Base-by-base conservation (phyloP, 1,140 invertebrate genomes). In the Papilio machaon region DNA sequence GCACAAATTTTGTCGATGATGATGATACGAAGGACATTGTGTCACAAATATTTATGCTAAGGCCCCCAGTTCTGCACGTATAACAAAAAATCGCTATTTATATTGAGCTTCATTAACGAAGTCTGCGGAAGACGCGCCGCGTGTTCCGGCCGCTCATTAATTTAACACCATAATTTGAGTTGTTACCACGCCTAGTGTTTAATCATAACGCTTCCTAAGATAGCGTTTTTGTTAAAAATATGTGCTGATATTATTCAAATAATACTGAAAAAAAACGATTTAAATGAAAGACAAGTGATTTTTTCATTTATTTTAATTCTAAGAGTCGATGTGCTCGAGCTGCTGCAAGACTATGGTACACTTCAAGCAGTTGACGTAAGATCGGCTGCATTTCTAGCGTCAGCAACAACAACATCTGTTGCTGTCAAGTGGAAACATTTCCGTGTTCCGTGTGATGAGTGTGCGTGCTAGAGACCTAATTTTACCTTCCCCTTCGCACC, bases 121-220 rank as follows among this genome's bases (percentile, higher is more conserved):
- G 4, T 38, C n/a, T 38, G 64, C 23, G 30, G 23, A 67, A 70
- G 64, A 70, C 30, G 13, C 64, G 64, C 23, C 64, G 64, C 64
- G 13, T 70, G 23, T 35, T 35, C 64, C 30, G 64, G 23, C 2
- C 19, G 19, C 9, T 64, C 64, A 35, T 67, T 67, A 67, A 67
- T 70, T 35, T 35, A 38, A 35, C 13, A 70, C 11, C 64, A 70
- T 70, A 35, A 70, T 70, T 70, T 19, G 30, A 70, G 11, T 70
- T 70, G 64, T 70, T 70, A 70, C 15, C 64, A 70, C 64, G 64
- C 64, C 64, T 30, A 15, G 30, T 15, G 64, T 70, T 70, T 70
- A 70, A 70, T 35, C 30, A 15, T 35, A 70, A 64, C 58, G 60
- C 30, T 70, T 70, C 30, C 13, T 38, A 70, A 70, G 64, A 35